These are phyloP conservation scores for Drosophila arizonae DNA, from an alignment of 1,140 invertebrate genomes.

Conservation along the genomic window DNA sequence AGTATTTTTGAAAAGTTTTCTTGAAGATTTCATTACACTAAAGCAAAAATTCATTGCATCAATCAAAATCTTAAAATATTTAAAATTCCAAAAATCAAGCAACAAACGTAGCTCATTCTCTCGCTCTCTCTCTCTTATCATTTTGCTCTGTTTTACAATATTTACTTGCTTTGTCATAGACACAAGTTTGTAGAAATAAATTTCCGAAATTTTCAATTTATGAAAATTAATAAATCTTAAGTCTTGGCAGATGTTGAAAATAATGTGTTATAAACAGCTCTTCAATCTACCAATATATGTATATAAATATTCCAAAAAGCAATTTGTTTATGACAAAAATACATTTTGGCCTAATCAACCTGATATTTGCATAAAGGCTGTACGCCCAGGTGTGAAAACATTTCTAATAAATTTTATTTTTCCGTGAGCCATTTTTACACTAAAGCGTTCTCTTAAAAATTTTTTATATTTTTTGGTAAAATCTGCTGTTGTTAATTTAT, in stretches of 20 bases:
- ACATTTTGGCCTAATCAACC: neutral
- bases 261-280: neutral
- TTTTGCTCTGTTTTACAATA: too few species aligned
- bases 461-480: neutral
- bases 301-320: constrained; percentile 34
- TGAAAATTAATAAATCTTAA: neutral
- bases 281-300: constrained; percentile 9
- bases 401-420: constrained; percentile 1
- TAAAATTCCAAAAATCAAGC: neutral
- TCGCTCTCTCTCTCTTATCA: too few species aligned
- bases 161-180: neutral
- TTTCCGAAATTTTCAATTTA: neutral
- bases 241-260: neutral
- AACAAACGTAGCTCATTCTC: too few species aligned
- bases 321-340: constrained; percentile 60
- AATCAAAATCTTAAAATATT: neutral
- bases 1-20: neutral
- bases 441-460: neutral
- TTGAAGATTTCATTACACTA: neutral
- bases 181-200: neutral
- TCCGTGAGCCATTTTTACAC: neutral
- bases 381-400: constrained; percentile 8
- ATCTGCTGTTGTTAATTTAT: neutral
- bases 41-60: neutral
- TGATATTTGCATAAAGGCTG: neutral